Evolutionary conservation across 2,797 vertebrate genomes (phyloP), one percentile per base, ranked within the genome.

Genomic region (Sebastes diaconus): DNA sequence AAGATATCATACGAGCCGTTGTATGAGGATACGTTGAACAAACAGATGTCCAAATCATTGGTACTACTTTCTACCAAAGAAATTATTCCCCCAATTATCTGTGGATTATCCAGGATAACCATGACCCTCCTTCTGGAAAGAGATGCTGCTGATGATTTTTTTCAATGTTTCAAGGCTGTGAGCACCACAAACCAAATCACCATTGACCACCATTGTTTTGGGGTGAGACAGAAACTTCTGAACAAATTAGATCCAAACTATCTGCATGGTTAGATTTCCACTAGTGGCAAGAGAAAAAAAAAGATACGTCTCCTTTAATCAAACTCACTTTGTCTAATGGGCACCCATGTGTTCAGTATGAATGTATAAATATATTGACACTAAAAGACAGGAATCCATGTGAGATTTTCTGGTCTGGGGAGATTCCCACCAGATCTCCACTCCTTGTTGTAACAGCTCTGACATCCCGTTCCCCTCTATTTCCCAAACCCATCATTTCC

Each of bases 401-500:
- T 18, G 69, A 79, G 77, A 55, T 57, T 80, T 81, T 69, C 36
- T 64, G 73, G 50, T 80, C 61, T 71, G 72, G 34, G 60, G 34
- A 61, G 58, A 84, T 73, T 87, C 76, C 79, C 72, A 61, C 69
- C 55, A 79, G 69, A 88, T 87, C 82, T 74, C 55, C 25, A 77
- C 16, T 85, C 73, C 67, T 65, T 50, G 75, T 81, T 81, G 83
- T 73, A 76, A 75, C 68, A 78, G 73, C 77, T 87, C 82, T 80
- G 85, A 91, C 88, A 84, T 71, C 63, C 71, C 58, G 79, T 88
- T 88, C 87, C 79, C 84, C 78, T 91, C 79, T 64, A 87, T 87
- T 88, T 86, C 85, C 89, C 86, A 79, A 87, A 86, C 90, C 87
- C 85, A 74, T 90, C 90, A 88, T 92, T 90, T 92, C 88, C 77